Percentiles rank a stretch among this genome's conserved stretches.
These are phyloP conservation scores for Leptogaster cylindrica DNA, from an alignment of 2,888 invertebrate genomes.

Conservation along the genomic window DNA sequence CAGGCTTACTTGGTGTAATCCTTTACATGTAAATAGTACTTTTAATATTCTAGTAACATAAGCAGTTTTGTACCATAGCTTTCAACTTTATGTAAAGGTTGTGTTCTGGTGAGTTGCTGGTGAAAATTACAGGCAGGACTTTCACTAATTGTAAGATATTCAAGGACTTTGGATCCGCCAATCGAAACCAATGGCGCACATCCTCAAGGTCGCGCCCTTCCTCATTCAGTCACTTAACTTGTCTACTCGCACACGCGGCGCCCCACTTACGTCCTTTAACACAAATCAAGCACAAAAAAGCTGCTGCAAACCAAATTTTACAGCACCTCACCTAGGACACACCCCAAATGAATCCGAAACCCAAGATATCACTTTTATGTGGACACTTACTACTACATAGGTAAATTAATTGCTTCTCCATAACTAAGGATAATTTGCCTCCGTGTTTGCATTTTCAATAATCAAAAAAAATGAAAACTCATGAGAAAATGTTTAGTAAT, in stretches of 20 bases:
- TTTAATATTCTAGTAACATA: constrained; percentile 40
- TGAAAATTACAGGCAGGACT: no score
- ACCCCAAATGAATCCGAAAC: neutral
- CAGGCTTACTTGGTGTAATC: constrained; percentile 61
- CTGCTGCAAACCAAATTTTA: no score
- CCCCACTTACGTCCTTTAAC: no score
- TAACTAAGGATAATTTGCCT: constrained; percentile 29
- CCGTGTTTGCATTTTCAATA: constrained; percentile 24
- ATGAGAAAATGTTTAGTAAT: neutral
- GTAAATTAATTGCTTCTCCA: constrained; percentile 27
- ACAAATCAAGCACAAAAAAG: no score
- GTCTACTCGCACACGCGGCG: neutral
- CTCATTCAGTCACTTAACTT: neutral
- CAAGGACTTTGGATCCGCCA: no score
- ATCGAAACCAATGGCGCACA: no score
- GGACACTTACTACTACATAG: constrained; percentile 28
- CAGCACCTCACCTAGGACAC: neutral
- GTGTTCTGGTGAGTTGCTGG: no score
- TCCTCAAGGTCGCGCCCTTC: neutral
- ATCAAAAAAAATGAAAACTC: constrained; percentile 14
- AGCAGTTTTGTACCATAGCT: constrained; percentile 42
- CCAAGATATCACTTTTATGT: constrained; percentile 9
- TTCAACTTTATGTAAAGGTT: constrained; percentile 28
- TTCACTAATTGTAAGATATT: no score
- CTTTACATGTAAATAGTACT: constrained; percentile 40